Evolutionary conservation across 2,797 vertebrate genomes (phyloP), one percentile per base, ranked within the genome.

Genomic region (Acropternis orthonyx): DNA sequence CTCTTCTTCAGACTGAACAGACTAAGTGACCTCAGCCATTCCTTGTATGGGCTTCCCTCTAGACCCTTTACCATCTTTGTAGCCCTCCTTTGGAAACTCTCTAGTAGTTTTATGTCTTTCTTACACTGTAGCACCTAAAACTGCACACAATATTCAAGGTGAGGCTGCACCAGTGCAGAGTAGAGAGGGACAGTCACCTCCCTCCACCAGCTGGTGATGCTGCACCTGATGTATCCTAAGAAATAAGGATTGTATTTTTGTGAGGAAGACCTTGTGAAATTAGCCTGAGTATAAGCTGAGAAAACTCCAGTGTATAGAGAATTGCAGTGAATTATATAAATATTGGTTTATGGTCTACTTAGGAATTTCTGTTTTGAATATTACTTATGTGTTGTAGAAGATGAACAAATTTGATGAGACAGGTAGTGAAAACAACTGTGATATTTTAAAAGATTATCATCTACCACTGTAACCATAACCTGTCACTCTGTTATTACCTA

Each of bases 181-280:
- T 12, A 63, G 23, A 56, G 27, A 44, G 23, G 27, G 7, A 51
- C 24, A 51, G 58, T 22, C 4, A 5, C 14, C 14, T n/a, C 12
- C 10, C 14, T 76, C 12, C 20, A 26, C 7, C 43, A 44, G 4
- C 8, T 21, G n/a, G 14, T 0, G 1, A 51, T 1, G 7, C 14
- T 58, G 28, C 9, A 21, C 28, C 24, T n/a, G 23, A 34, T 34
- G 37, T 14, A 30, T 13, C 6, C 21, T n/a, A 51, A 37, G 34
- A 63, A 77, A 74, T 18, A 59, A 72, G 9, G 26, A 41, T 1
- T 67, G 6, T 4, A 44, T 24, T 86, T 84, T 11, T 51, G 7
- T 26, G 58, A 66, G 26, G 7, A 72, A 67, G 27, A 19, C 2
- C 8, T 34, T n/a, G 10, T 65, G 36, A 82, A 76, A 65, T 59